phyloP scores from a whole-genome alignment of 1,140 invertebrate genomes.

The Epicauta chinensis region DNA sequence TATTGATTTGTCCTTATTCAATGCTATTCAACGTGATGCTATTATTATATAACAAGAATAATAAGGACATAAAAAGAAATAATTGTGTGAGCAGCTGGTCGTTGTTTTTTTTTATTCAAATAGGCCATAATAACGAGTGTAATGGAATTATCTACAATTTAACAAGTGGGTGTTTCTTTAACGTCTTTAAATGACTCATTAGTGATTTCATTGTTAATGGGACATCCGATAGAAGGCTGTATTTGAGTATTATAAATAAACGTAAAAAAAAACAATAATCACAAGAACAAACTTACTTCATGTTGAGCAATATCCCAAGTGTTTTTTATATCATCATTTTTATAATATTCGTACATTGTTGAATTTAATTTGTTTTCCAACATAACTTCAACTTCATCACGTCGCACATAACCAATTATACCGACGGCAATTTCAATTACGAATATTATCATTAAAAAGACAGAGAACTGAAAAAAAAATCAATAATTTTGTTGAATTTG shows the following conservation, averaged over 20 bases:
- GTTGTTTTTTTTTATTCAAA: too few relatives aligned
- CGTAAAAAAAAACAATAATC: too few relatives aligned
- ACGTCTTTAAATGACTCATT: conserved; percentile 1
- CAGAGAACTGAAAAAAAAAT: conserved; percentile 63
- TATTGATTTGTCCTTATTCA: too few relatives aligned
- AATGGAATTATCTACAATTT: not conserved
- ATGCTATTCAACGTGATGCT: too few relatives aligned
- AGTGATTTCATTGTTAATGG: too few relatives aligned
- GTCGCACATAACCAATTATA: conserved; percentile 77
- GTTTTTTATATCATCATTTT: conserved; percentile 52
- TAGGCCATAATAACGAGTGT: too few relatives aligned
- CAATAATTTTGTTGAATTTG: conserved; percentile 28
- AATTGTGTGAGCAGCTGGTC: too few relatives aligned
- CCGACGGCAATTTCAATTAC: conserved; percentile 77
- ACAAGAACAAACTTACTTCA: conserved; percentile 49
- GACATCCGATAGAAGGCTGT: too few relatives aligned
- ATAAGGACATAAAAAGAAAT: too few relatives aligned
- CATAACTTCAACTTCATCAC: conserved; percentile 59
- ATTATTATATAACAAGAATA: too few relatives aligned
- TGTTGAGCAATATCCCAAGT: conserved; percentile 74
- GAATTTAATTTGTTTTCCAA: conserved; percentile 60
- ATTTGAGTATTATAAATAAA: too few relatives aligned
- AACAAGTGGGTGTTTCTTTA: conserved; percentile 1
- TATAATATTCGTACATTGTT: conserved; percentile 61
- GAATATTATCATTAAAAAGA: conserved; percentile 75